phyloP scores from a whole-genome alignment of 2,797 vertebrate genomes.

The Gobionotothen gibberifrons region DNA sequence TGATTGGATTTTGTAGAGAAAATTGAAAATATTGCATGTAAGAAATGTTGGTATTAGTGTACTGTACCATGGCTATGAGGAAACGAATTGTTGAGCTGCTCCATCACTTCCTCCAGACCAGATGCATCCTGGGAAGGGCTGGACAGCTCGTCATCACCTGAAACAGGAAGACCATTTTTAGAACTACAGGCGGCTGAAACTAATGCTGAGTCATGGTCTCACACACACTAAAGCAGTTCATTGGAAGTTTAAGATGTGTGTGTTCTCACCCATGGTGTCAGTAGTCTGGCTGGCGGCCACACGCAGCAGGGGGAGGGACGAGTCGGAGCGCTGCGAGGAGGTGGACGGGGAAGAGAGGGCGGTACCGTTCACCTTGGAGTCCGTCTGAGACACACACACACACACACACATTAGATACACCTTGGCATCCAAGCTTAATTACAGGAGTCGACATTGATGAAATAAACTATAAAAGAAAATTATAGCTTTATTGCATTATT shows the following conservation, averaged over 20 bases:
- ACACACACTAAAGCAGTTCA: too few species aligned
- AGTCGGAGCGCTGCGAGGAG: slow-evolving; percentile 97
- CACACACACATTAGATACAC: slow-evolving; percentile 35
- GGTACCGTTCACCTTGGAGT: slow-evolving; percentile 97
- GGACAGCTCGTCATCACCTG: slow-evolving; percentile 95
- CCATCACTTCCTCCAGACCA: slow-evolving; percentile 97
- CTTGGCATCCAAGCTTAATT: slow-evolving; percentile 29
- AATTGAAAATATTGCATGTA: too few species aligned
- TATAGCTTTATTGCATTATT: too few species aligned
- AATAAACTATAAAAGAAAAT: not conserved
- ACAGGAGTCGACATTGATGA: slow-evolving; percentile 33
- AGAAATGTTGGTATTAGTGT: not conserved
- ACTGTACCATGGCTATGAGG: slow-evolving; percentile 91
- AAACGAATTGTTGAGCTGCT: slow-evolving; percentile 96
- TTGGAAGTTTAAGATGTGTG: not conserved
- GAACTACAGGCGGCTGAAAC: too few species aligned
- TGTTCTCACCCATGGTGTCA: slow-evolving; percentile 93
- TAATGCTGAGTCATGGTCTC: too few species aligned
- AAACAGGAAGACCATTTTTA: slow-evolving; percentile 21
- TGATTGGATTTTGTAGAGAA: not conserved
- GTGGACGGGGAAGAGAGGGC: slow-evolving; percentile 94
- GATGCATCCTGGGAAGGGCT: slow-evolving; percentile 94
- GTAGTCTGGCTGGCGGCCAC: slow-evolving; percentile 98
- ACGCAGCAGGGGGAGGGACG: slow-evolving; percentile 94
- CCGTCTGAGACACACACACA: slow-evolving; percentile 88